Evolutionary conservation across 2,888 invertebrate species (phyloP), one percentile per base, ranked within the genome.

Genomic region (Luffia ferchaultella): DNA sequence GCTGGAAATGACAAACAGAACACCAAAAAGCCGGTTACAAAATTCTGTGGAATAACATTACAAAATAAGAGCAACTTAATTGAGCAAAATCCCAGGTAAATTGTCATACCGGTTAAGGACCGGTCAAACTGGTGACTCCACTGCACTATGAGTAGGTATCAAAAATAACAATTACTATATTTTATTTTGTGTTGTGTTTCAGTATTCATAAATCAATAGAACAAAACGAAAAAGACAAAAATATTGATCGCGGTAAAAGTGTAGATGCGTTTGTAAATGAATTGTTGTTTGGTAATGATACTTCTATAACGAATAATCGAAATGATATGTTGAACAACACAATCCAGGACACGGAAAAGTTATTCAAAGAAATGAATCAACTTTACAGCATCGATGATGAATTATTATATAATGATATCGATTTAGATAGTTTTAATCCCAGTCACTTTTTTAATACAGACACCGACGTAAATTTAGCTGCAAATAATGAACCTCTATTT

Each of bases 371-470:
- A 52, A 79, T 82, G 64, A 77, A 77, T 47, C 74, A 77, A 19
- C 58, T 82, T n/a, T 75, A 80, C 50, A 69, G 70, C 43, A 52
- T 80, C 43, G 82, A 82, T 17, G 82, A 82, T 57, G 82, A 82
- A 59, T 54, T 82, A 0, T 62, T 82, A 1, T 78, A 76, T 52
- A 77, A 77, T 50, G 80, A 82, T 54, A 64, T 80, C 47, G 79
- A 80, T 51, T 71, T 83, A n/a, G 83, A 82, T 12, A 71, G 66
- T 42, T 71, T 83, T 44, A 77, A 75, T 60, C 72, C 68, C 1
- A 73, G 62, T 45, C 72, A 76, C 19, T 71, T 76, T 46, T 79
- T 77, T 44, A 76, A 73, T 41, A 59, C 62, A 50, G 65, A 63
- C 51, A 60, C 62, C 2, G 70, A 64, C 40, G 72, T 73, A 41